Evolutionary conservation across 2,888 invertebrate genomes (phyloP).

Genomic region (Eristalis pertinax): DNA sequence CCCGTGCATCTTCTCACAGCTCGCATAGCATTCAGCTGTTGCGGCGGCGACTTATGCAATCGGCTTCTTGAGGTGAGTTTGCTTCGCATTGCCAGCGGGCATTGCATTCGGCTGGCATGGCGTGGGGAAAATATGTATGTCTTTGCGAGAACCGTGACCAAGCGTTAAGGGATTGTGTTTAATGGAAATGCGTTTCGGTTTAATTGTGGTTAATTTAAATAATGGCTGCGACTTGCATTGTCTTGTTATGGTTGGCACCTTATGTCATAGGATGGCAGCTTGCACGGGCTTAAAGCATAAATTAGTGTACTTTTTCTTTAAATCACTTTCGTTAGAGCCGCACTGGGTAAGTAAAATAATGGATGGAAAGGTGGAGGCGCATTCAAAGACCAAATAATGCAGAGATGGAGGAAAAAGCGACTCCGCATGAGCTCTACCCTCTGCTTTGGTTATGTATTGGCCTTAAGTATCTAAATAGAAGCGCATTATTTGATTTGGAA

Average conservation of each 20-base stretch:
- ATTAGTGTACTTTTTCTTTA: slow-evolving; percentile 1
- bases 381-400: too few relatives aligned
- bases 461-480: too few relatives aligned
- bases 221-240: slow-evolving; percentile 52
- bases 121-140: slow-evolving; percentile 59
- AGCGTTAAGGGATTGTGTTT: slow-evolving; percentile 68
- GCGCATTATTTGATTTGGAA: too few relatives aligned
- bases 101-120: slow-evolving; percentile 38
- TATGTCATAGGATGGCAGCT: slow-evolving; percentile 45
- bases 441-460: too few relatives aligned
- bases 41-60: slow-evolving; percentile 39
- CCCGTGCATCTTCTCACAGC: slow-evolving; percentile 37
- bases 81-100: background rate
- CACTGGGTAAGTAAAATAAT: too few relatives aligned
- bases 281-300: slow-evolving; percentile 25
- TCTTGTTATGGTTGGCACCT: slow-evolving; percentile 39
- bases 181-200: slow-evolving; percentile 66
- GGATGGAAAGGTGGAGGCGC: too few relatives aligned
- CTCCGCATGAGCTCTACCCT: fast-evolving
- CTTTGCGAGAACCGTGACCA: slow-evolving; percentile 66
- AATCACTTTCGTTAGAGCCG: too few relatives aligned
- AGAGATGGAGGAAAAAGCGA: too few relatives aligned
- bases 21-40: background rate
- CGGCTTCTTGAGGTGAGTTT: background rate
- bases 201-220: slow-evolving; percentile 69